These are phyloP conservation scores for Dipus sagitta DNA, from an alignment of 2,797 vertebrate species.

Conservation along the genomic window DNA sequence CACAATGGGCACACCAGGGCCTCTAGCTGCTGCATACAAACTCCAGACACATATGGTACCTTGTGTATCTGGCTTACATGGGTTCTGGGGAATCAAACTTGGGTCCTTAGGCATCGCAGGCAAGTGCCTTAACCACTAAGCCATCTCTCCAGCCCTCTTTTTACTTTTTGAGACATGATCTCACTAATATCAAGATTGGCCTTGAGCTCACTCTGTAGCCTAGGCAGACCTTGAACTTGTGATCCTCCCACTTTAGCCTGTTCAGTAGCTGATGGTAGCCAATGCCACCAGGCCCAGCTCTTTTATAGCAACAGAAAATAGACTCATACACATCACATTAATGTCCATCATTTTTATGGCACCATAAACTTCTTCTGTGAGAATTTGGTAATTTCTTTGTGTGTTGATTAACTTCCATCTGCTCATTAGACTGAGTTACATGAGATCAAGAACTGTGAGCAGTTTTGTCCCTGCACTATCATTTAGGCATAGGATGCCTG, in stretches of 20 bases:
- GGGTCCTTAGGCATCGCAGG: background rate
- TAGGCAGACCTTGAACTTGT: background rate
- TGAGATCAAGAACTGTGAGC: background rate
- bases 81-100: background rate
- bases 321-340: background rate
- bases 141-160: background rate
- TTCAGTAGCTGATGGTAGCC: background rate
- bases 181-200: background rate
- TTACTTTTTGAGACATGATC: background rate
- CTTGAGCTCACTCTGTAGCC: background rate
- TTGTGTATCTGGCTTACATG: too few species aligned
- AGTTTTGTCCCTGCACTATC: background rate
- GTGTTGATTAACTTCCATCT: background rate
- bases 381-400: background rate
- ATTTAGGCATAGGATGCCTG: background rate
- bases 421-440: conserved; percentile 12
- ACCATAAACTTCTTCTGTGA: conserved; percentile 25
- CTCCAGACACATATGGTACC: too few species aligned
- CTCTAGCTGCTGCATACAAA: too few species aligned
- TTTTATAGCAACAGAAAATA: background rate
- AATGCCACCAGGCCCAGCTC: background rate
- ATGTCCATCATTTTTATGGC: background rate
- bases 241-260: background rate
- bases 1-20: too few species aligned
- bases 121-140: background rate